Evolutionary conservation across 2,888 invertebrate species (phyloP).

Genomic region (Dexiosoma caninum): DNA sequence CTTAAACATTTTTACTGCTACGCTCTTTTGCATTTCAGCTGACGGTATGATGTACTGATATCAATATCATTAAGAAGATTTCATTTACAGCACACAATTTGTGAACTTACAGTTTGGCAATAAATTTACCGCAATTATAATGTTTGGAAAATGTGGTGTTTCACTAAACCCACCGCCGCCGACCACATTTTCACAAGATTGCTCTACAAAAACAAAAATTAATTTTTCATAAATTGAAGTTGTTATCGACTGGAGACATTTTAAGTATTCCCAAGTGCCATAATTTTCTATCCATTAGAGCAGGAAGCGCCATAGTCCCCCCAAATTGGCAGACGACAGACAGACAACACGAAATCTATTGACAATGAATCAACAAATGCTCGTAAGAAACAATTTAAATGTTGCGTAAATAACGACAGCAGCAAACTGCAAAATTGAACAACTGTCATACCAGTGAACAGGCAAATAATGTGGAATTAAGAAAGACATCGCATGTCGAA

Average conservation of each 20-base stretch:
- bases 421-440: neutral
- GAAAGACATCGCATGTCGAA: neutral
- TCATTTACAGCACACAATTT: no score
- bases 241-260: slow-evolving; percentile 25
- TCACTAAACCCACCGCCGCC: neutral
- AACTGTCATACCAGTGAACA: neutral
- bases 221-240: slow-evolving; percentile 10
- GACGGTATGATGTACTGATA: no score
- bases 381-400: slow-evolving; percentile 27
- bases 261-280: slow-evolving; percentile 28
- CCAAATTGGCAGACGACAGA: no score
- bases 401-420: neutral
- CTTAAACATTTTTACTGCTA: no score
- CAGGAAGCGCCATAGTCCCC: slow-evolving; percentile 16
- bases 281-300: slow-evolving; percentile 46
- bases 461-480: neutral
- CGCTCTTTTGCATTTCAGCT: no score
- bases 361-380: slow-evolving; percentile 44
- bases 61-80: no score
- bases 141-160: neutral
- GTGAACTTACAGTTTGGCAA: no score
- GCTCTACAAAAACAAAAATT: neutral
- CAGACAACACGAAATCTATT: slow-evolving; percentile 16
- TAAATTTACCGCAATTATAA: neutral
- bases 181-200: neutral